Evolutionary conservation across 2,113 vertebrate species (phyloP), one percentile per base, ranked within the genome.

Genomic region (Paraplagusia blochii): DNA sequence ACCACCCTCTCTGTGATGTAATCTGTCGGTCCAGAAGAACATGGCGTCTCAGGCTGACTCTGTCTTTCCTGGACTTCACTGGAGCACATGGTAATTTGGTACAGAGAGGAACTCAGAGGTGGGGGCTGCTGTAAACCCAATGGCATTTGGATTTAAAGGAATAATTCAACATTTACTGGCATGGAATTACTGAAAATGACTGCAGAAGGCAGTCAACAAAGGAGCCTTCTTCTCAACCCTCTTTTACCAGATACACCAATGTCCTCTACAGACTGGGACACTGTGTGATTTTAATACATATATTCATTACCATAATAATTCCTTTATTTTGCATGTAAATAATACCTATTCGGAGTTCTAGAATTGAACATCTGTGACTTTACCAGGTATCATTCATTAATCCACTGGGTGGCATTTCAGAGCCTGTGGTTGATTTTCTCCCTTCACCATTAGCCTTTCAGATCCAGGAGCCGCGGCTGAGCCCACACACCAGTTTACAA

Each of bases 41-140:
- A 77, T 62, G 29, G 72, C 62, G 55, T 63, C 71, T 79, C 44
- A 1, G 70, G 82, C 77, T 52, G 15, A 40, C 15, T 17, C 39
- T 71, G 45, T 16, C 63, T 63, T 62, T 69, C 50, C 56, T 50
- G 36, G 13, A 63, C 58, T 57, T 65, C 48, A 63, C 56, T 60
- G 34, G 54, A 57, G 67, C 45, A 50, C 17, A 1, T 29, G 0
- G 9, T 5, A 16, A 44, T 39, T 18, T 39, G 14, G 9, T 48
- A 40, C 42, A 44, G 35, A 13, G 11, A 11, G 48, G 50, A 57
- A 22, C 15, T 51, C 12, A 36, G 47, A 52, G 35, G 10, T 22
- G 3, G 43, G 16, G n/a, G 42, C 66, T 57, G 53, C 42, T 42
- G 35, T 60, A 57, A 66, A 74, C 46, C 19, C 19, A 48, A 18